A percentile compares a stretch with the other conserved stretches of the same genome.
Conservation (phyloP, 2,888 invertebrate genomes). For the Oligia latruncula region DNA sequence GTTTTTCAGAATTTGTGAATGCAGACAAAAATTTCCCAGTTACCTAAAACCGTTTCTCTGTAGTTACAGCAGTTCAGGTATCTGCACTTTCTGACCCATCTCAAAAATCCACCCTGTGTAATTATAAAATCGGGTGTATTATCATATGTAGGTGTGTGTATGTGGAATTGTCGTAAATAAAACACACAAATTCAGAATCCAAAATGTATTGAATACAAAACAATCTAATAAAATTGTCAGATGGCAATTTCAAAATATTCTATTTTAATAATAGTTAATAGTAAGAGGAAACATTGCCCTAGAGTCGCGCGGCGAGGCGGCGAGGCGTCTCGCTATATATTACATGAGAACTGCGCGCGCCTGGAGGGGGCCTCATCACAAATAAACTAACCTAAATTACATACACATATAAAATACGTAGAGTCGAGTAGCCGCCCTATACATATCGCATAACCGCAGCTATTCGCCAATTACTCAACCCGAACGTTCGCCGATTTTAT, state of each 20-base stretch:
- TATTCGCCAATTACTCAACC: constrained; percentile 46
- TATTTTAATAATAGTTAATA: constrained; percentile 84
- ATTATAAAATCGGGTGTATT: background rate
- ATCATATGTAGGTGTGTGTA: background rate
- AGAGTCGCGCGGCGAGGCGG: constrained; percentile 55
- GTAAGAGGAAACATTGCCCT: constrained; percentile 71
- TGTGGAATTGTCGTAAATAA: constrained; percentile 57
- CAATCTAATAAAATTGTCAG: constrained; percentile 88
- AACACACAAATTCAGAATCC: constrained; percentile 81
- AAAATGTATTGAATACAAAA: constrained; percentile 90
- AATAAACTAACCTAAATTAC: constrained; percentile 78
- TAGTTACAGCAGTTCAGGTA: background rate
- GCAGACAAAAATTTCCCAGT: no score
- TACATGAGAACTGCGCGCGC: constrained; percentile 70
- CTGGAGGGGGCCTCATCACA: constrained; percentile 67
- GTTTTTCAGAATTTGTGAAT: no score
- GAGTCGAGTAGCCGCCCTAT: constrained; percentile 49
- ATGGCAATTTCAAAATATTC: constrained; percentile 87
- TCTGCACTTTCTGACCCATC: background rate
- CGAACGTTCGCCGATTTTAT: constrained; percentile 65
- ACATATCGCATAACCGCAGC: constrained; percentile 5
- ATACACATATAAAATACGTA: constrained; percentile 70
- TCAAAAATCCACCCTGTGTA: no score
- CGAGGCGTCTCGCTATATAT: constrained; percentile 67
- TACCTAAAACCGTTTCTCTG: no score